phyloP scores from a whole-genome alignment of 2,797 vertebrate genomes.

The Aselliscus stoliczkanus region DNA sequence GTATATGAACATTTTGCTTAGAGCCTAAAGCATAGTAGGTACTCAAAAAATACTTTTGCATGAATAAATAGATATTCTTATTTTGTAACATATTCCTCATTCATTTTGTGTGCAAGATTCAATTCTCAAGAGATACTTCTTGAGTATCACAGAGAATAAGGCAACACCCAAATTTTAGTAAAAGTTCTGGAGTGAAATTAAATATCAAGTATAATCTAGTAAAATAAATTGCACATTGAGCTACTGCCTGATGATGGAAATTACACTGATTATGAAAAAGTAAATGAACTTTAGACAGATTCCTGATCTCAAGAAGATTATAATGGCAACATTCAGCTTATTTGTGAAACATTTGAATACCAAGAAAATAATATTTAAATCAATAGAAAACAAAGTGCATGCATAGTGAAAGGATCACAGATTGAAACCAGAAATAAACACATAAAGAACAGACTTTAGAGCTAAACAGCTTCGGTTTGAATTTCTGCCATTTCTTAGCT shows the following conservation, averaged over 20 bases:
- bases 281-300: neutral
- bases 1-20: neutral
- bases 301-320: neutral
- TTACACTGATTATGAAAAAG: neutral
- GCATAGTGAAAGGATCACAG: neutral
- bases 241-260: neutral
- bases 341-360: neutral
- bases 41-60: neutral
- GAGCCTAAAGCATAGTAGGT: neutral
- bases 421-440: neutral
- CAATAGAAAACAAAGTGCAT: neutral
- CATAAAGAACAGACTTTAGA: neutral
- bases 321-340: neutral
- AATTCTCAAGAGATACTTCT: too few relatives aligned
- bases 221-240: neutral
- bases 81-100: neutral
- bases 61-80: neutral
- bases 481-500: neutral
- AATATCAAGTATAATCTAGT: neutral
- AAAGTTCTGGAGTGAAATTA: slow-evolving; percentile 1
- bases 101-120: neutral
- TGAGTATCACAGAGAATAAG: neutral
- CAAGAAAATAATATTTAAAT: neutral
- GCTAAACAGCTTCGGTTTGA: neutral
- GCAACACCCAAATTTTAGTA: neutral